These are phyloP conservation scores for Carettochelys insculpta DNA, from an alignment of 2,113 vertebrate species.

Conservation along the genomic window DNA sequence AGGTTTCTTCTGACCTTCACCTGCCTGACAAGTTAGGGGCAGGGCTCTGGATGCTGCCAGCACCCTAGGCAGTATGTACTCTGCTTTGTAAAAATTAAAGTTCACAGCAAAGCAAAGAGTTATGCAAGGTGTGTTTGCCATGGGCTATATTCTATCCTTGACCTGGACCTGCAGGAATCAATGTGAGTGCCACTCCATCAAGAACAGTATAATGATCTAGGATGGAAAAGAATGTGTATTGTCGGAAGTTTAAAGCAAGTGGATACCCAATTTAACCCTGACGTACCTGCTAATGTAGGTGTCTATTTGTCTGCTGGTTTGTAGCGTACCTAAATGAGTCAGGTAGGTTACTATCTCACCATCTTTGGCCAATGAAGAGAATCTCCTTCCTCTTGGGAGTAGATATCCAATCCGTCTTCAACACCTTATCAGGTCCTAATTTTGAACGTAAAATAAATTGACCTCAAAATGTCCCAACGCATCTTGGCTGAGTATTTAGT, in stretches of 20 bases:
- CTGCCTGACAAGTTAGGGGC: too few relatives aligned
- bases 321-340: background rate
- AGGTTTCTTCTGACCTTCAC: background rate
- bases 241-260: background rate
- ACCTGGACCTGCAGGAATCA: background rate
- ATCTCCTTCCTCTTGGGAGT: background rate
- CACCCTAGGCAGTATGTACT: too few relatives aligned
- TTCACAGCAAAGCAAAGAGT: background rate
- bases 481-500: background rate
- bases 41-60: too few relatives aligned
- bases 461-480: background rate
- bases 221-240: background rate
- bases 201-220: background rate
- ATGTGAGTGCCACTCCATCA: background rate
- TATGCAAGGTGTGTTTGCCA: background rate
- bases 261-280: background rate
- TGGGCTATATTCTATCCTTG: background rate
- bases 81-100: too few relatives aligned
- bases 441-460: background rate
- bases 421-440: background rate
- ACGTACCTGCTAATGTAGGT: background rate
- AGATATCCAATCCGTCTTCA: background rate
- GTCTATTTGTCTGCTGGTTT: background rate
- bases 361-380: background rate
- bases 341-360: background rate